phyloP scores from a whole-genome alignment of 2,888 invertebrate genomes.

The Hemicrepidius hirtus region DNA sequence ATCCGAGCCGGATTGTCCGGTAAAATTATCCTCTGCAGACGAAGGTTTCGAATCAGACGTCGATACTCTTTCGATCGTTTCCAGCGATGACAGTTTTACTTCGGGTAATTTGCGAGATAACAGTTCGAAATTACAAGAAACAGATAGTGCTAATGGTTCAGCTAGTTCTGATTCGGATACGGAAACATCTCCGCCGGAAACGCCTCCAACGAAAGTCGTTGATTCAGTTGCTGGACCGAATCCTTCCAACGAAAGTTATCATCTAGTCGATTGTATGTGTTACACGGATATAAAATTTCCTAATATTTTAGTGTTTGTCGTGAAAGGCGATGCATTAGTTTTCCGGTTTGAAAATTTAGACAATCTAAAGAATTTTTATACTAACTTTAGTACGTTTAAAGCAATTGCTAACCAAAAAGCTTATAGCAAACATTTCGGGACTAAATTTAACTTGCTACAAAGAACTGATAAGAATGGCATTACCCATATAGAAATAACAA shows the following conservation, averaged over 20 bases:
- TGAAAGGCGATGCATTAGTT: slow-evolving; percentile 68
- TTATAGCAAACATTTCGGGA: slow-evolving; percentile 59
- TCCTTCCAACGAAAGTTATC: slow-evolving; percentile 62
- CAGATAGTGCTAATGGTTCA: slow-evolving; percentile 71
- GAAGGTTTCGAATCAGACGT: slow-evolving; percentile 74
- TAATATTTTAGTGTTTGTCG: slow-evolving; percentile 69
- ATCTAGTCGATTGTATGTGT: slow-evolving; percentile 71
- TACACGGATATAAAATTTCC: slow-evolving; percentile 70
- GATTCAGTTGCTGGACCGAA: background rate
- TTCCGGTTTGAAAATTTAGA: slow-evolving; percentile 67
- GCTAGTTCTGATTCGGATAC: slow-evolving; percentile 68
- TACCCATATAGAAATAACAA: slow-evolving; percentile 73
- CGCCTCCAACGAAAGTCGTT: slow-evolving; percentile 20
- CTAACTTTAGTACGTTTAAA: slow-evolving; percentile 69
- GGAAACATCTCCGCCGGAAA: slow-evolving; percentile 55
- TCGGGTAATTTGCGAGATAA: slow-evolving; percentile 55
- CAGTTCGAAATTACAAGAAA: slow-evolving; percentile 64
- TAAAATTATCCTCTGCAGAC: slow-evolving; percentile 58
- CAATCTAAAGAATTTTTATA: slow-evolving; percentile 66
- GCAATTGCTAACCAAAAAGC: slow-evolving; percentile 69
- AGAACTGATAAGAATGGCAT: slow-evolving; percentile 73
- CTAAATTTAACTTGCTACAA: slow-evolving; percentile 71
- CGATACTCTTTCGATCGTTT: slow-evolving; percentile 70
- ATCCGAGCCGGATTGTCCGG: slow-evolving; percentile 32
- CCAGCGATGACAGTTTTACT: slow-evolving; percentile 69